Conservation (phyloP, 2,113 vertebrate genomes). For the Bombycilla garrulus region DNA sequence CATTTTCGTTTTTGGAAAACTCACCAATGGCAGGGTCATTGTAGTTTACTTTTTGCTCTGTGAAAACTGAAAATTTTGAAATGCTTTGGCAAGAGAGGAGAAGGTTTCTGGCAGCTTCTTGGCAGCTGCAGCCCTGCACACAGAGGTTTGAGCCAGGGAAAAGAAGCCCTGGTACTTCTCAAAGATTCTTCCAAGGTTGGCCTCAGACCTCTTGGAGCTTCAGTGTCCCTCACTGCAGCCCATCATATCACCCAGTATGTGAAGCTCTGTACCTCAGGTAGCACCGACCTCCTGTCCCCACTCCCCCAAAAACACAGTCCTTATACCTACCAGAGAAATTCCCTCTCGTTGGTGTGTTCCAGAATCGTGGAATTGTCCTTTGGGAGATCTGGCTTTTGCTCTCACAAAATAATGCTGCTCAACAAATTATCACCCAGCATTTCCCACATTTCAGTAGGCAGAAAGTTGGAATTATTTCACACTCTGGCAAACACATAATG, state of each 20-base stretch:
- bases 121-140: not conserved
- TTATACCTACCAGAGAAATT: not conserved
- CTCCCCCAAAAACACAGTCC: not conserved
- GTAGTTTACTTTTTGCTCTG: not conserved
- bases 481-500: not conserved
- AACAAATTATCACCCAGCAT: not conserved
- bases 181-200: not conserved
- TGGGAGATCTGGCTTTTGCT: not conserved
- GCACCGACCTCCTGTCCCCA: not conserved
- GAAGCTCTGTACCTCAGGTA: not conserved
- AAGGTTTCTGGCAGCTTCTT: not conserved
- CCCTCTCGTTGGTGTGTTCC: not conserved
- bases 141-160: not conserved
- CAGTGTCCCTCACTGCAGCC: not conserved
- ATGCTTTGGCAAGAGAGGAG: not conserved
- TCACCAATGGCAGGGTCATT: no score
- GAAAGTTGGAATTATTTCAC: not conserved
- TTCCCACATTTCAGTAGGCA: not conserved
- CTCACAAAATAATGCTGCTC: not conserved
- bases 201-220: not conserved
- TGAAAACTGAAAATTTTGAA: not conserved
- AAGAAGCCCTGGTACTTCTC: not conserved
- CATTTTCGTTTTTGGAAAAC: not conserved
- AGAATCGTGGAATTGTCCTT: not conserved
- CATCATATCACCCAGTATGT: rapidly evolving